Base-by-base conservation (phyloP, 2,797 vertebrate species). In the Chanos chanos region DNA sequence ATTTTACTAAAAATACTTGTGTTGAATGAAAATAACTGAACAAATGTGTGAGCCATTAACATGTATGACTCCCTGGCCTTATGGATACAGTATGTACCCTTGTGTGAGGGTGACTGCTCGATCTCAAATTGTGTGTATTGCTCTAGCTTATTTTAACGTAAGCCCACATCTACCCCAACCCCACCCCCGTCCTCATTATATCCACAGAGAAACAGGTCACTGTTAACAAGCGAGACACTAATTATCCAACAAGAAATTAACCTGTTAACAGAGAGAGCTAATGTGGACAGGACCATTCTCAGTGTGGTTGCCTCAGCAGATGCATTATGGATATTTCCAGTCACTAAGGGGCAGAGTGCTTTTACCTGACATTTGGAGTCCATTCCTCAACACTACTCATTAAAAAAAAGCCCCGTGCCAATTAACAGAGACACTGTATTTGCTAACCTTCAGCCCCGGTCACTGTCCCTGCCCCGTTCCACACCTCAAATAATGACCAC, bases 331-430 rank as follows among this genome's bases (percentile, higher is more conserved):
- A 74, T 79, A 80, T 82, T 84, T 83, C 63, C 66, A 69, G 64
- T 70, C 52, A n/a, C 21, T 37, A n/a, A 44, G 53, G 64, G 61
- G 59, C 61, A 55, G 43, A 61, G 55, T 73, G 64, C 71, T 70
- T 53, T 40, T 52, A 48, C 56, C 27, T 83, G 84, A 86, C 84
- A 86, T 85, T 87, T 84, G 61, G 66, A 52, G 52, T 68, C 61
- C 40, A 7, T 21, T 57, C 22, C 75, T 54, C 36, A 13, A 21
- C 27, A 24, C 48, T 64, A 55, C 65, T 61, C 65, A 59, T 68
- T 89, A 85, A 84, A 73, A 70, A 84, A 73, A 70, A 53, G 67
- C 72, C 75, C 81, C 76, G 79, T 74, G 67, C 59, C 81, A 83
- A 86, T 86, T 84, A 86, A 72, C 79, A 78, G 52, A 78, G 52